A percentile compares a stretch with the other conserved stretches of the same genome.
These are phyloP conservation scores for Epinephelus fuscoguttatus DNA, from an alignment of 2,113 vertebrate genomes.

Conservation along the genomic window DNA sequence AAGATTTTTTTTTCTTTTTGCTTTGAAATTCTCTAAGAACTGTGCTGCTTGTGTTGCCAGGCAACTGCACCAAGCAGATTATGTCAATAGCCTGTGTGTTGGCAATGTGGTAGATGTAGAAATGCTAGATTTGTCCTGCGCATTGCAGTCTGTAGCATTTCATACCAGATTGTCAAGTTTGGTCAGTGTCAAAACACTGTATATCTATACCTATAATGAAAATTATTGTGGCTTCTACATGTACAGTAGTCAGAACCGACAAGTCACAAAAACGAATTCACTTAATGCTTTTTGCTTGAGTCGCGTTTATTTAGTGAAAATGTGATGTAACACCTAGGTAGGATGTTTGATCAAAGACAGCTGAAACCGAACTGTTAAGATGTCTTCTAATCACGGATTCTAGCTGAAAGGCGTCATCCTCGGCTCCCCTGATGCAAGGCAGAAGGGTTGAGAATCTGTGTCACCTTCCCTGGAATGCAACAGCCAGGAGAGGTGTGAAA, in stretches of 20 bases:
- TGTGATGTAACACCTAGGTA: conserved; percentile 79
- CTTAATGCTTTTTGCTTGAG: conserved; percentile 73
- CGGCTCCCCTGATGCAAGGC: conserved; percentile 41
- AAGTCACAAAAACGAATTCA: conserved; percentile 73
- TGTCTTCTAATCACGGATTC: conserved; percentile 58
- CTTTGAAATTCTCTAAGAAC: conserved; percentile 73
- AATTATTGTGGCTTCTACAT: conserved; percentile 72
- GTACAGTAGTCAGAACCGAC: conserved; percentile 69
- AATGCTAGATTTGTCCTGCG: conserved; percentile 80
- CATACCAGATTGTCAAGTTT: conserved; percentile 71
- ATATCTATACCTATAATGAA: conserved; percentile 74
- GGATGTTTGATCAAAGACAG: conserved; percentile 70
- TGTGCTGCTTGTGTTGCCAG: conserved; percentile 78
- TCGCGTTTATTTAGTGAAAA: conserved; percentile 80
- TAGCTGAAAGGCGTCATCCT: conserved; percentile 42
- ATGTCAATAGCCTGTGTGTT: conserved; percentile 79
- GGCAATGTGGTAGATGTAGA: conserved; percentile 80
- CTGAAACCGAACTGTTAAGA: conserved; percentile 47
- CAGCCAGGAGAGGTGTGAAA: conserved; percentile 49
- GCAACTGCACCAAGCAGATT: conserved; percentile 81
- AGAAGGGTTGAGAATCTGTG: conserved; percentile 56
- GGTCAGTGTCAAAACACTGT: conserved; percentile 76
- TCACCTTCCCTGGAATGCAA: conserved; percentile 50
- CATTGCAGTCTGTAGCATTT: conserved; percentile 79
- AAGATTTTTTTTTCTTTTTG: conserved; percentile 54